phyloP scores from a whole-genome alignment of 1,140 invertebrate species.

The Eriosoma lanigerum region DNA sequence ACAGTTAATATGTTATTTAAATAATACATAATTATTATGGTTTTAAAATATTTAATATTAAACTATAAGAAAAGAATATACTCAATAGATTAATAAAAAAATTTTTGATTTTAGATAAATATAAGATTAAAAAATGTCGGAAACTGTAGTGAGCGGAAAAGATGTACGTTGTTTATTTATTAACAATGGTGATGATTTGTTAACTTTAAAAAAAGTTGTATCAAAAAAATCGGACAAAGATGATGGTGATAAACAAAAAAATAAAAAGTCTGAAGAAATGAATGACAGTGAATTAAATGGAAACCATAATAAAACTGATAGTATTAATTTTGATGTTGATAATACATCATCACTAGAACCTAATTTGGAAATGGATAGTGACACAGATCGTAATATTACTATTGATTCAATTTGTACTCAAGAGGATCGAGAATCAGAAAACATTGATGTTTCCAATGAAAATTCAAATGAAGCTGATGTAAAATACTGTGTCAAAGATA shows the following conservation, averaged over 20 bases:
- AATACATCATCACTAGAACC: constrained; percentile 47
- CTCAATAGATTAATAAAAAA: no score
- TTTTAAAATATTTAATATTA: no score
- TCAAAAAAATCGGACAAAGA: constrained; percentile 35
- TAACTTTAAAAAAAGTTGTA: constrained; percentile 49
- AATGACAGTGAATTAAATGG: constrained; percentile 47
- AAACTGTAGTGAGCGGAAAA: constrained; percentile 44
- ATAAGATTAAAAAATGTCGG: constrained; percentile 16
- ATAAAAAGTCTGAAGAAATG: constrained; percentile 23
- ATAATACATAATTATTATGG: no score
- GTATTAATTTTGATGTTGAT: constrained; percentile 42
- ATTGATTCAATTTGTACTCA: constrained; percentile 46
- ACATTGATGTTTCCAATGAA: constrained; percentile 45
- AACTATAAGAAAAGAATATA: no score
- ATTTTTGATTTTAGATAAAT: constrained; percentile 25
- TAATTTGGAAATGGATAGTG: constrained; percentile 48
- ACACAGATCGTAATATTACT: constrained; percentile 48
- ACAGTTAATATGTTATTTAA: no score
- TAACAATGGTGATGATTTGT: constrained; percentile 48
- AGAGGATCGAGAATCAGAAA: constrained; percentile 49
- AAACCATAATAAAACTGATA: constrained; percentile 49
- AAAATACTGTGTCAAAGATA: constrained; percentile 20
- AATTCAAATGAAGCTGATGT: constrained; percentile 46
- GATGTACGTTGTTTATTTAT: constrained; percentile 42
- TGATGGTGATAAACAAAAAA: constrained; percentile 39